These are phyloP conservation scores for Arizona elegans DNA, from an alignment of 2,113 vertebrate species.

Conservation along the genomic window DNA sequence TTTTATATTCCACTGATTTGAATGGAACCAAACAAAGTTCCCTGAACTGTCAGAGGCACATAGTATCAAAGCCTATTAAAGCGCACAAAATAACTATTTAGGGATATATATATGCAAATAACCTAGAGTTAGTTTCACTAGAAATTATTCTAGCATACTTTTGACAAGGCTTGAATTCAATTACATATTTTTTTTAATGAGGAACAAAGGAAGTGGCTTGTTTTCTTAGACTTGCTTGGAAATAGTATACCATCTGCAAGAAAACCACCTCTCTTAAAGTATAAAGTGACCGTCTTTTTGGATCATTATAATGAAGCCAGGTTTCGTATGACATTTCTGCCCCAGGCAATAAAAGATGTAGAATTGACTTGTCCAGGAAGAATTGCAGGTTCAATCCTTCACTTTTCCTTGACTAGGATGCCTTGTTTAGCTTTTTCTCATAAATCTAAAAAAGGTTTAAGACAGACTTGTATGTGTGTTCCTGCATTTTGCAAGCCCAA, in stretches of 20 bases:
- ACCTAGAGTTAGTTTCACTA: not conserved
- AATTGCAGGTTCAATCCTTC: not conserved
- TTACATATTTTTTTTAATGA: not conserved
- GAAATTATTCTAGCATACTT: not conserved
- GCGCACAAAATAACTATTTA: not conserved
- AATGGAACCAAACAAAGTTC: not conserved
- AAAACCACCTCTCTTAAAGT: not conserved
- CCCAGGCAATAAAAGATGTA: not conserved
- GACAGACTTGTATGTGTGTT: not conserved
- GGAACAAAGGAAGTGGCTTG: not conserved
- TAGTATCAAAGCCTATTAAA: not conserved
- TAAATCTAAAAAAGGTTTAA: not conserved
- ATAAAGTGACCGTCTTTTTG: not conserved
- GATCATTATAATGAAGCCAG: not conserved
- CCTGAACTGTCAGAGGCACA: not conserved
- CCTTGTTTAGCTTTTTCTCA: not conserved
- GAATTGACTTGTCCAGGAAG: not conserved
- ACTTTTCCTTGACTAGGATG: not conserved
- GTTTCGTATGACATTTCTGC: not conserved
- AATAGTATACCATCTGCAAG: not conserved
- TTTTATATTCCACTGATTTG: not conserved
- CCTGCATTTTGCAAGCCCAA: not conserved
- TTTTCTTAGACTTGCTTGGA: not conserved
- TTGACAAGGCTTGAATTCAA: not conserved
- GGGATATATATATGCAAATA: not conserved